These are phyloP conservation scores for Idaea aversata DNA, from an alignment of 2,888 invertebrate genomes.

Conservation along the genomic window DNA sequence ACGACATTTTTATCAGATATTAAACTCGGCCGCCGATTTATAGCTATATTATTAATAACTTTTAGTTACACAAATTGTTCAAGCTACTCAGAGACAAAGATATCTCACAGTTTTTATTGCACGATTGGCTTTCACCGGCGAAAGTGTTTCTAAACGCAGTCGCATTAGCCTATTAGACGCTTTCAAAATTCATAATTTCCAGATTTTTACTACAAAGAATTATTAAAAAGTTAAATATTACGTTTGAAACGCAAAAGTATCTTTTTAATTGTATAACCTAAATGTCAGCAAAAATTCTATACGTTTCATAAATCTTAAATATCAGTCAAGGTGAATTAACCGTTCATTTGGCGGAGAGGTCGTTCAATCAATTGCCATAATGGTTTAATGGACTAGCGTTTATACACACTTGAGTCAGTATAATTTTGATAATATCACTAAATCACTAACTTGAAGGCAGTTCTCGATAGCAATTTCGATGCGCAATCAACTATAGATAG, in stretches of 20 bases:
- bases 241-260: background rate
- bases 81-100: constrained; percentile 58
- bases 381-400: background rate
- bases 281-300: background rate
- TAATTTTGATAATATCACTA: background rate
- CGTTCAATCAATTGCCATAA: background rate
- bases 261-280: background rate
- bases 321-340: background rate
- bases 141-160: constrained; percentile 71
- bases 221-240: constrained; percentile 18
- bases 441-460: background rate
- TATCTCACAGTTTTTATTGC: constrained; percentile 50
- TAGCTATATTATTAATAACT: constrained; percentile 34
- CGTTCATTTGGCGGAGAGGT: background rate
- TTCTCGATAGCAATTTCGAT: background rate
- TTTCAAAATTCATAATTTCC: constrained; percentile 61
- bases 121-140: constrained; percentile 74
- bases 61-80: constrained; percentile 25
- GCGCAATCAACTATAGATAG: background rate
- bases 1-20: background rate
- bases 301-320: background rate
- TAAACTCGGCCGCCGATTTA: constrained; percentile 25
- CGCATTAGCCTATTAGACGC: constrained; percentile 63
- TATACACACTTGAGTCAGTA: background rate
- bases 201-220: constrained; percentile 37